phyloP scores from a whole-genome alignment of 1,140 invertebrate species.

The Drosophila leontia region DNA sequence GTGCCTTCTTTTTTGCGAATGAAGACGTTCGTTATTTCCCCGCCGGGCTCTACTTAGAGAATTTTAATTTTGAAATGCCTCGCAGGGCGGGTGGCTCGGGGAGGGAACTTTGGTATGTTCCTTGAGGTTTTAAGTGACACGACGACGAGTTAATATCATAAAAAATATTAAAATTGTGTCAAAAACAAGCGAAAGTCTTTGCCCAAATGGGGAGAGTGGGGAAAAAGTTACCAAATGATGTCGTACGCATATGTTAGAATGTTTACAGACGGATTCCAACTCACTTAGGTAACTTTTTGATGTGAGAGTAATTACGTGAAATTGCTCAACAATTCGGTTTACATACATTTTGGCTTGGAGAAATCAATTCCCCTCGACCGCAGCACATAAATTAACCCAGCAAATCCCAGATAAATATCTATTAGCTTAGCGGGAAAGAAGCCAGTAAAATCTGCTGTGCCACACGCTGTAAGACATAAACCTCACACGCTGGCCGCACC shows the following conservation, averaged over 20 bases:
- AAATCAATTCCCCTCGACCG: slow-evolving; percentile 34
- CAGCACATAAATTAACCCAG: slow-evolving; percentile 33
- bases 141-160: slow-evolving; percentile 47
- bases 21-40: slow-evolving; percentile 29
- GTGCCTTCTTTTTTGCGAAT: slow-evolving; percentile 16
- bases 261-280: slow-evolving; percentile 41
- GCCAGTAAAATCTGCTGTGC: slow-evolving; percentile 45
- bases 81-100: neutral
- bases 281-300: slow-evolving; percentile 42
- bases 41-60: slow-evolving; percentile 35
- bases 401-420: slow-evolving; percentile 51
- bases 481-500: slow-evolving; percentile 37
- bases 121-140: slow-evolving; percentile 53
- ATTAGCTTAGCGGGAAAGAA: slow-evolving; percentile 39
- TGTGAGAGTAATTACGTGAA: slow-evolving; percentile 38
- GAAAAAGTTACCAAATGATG: slow-evolving; percentile 12
- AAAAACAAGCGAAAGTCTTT: slow-evolving; percentile 29
- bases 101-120: slow-evolving; percentile 19
- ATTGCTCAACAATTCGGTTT: slow-evolving; percentile 30
- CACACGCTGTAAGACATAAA: slow-evolving; percentile 44
- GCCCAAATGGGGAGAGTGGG: neutral
- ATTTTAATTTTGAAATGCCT: slow-evolving; percentile 72
- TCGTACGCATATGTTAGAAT: slow-evolving; percentile 30
- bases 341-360: slow-evolving; percentile 20
- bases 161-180: slow-evolving; percentile 49